phyloP scores from a whole-genome alignment of 2,797 vertebrate species.

The Tapera naevia region DNA sequence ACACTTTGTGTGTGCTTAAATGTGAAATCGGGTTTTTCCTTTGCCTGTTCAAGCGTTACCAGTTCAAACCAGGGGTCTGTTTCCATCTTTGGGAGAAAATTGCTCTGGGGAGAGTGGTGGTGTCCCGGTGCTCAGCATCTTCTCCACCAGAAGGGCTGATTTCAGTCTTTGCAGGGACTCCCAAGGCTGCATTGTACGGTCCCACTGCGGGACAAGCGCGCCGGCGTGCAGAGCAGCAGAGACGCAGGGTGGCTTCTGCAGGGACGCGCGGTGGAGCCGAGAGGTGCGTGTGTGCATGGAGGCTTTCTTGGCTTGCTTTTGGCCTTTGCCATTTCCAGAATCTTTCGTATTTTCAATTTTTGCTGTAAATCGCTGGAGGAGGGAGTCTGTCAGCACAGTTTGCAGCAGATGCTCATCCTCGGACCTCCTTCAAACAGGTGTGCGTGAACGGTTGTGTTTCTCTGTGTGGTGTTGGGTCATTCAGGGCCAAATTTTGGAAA shows the following conservation, averaged over 20 bases:
- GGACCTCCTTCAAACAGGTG: not conserved
- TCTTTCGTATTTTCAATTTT: not conserved
- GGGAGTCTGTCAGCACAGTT: no score
- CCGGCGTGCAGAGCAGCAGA: conserved; percentile 19
- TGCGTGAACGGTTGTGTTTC: not conserved
- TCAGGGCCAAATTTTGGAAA: fast-evolving
- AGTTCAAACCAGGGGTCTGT: not conserved
- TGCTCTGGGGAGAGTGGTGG: not conserved
- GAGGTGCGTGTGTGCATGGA: no score
- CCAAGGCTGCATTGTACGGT: not conserved
- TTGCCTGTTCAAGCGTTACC: not conserved
- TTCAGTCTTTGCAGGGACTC: conserved; percentile 22
- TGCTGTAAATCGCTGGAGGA: not conserved
- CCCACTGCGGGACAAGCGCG: conserved; percentile 58
- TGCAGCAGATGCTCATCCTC: not conserved
- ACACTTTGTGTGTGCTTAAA: not conserved
- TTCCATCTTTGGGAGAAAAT: conserved; percentile 16
- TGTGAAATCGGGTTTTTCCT: not conserved
- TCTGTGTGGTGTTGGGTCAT: not conserved
- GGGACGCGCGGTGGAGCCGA: not conserved
- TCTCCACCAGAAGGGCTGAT: conserved; percentile 3
- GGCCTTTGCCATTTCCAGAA: not conserved
- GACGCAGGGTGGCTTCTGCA: not conserved
- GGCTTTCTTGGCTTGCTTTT: not conserved
- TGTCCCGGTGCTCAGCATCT: not conserved